Conservation (phyloP, 2,888 invertebrate genomes). For the Theristus sp. region DNA sequence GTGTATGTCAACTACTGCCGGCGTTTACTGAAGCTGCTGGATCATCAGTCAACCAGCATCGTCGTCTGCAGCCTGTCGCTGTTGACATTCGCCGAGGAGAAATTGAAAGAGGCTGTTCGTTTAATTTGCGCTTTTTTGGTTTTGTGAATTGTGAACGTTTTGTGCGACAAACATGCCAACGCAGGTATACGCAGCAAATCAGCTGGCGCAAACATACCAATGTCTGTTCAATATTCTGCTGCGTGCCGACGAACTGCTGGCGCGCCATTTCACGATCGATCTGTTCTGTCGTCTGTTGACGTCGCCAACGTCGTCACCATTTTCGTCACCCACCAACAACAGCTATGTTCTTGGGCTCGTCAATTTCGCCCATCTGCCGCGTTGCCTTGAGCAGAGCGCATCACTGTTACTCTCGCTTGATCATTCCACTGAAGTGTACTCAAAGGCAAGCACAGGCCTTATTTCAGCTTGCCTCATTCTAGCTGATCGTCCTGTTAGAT, state of each 20-base stretch:
- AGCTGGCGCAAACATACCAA: slow-evolving; percentile 26
- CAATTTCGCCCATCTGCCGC: background rate
- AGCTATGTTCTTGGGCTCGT: background rate
- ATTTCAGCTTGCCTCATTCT: too few relatives aligned
- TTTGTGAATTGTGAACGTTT: too few relatives aligned
- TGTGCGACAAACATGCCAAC: background rate
- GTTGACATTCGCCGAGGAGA: slow-evolving; percentile 19
- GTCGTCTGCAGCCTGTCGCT: slow-evolving; percentile 20
- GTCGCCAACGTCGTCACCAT: background rate
- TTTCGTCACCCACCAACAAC: background rate
- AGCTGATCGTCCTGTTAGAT: too few relatives aligned
- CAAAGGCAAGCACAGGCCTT: too few relatives aligned
- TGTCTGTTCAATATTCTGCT: slow-evolving; percentile 27
- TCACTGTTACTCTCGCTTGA: background rate
- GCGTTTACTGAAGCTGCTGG: slow-evolving; percentile 14
- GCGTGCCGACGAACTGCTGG: slow-evolving; percentile 18
- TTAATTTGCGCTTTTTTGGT: too few relatives aligned
- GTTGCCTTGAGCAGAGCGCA: background rate
- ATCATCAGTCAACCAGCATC: slow-evolving; percentile 16
- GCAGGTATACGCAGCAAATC: slow-evolving; percentile 9
- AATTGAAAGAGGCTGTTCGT: slow-evolving; percentile 16
- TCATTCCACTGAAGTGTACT: background rate
- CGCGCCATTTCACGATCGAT: slow-evolving; percentile 25
- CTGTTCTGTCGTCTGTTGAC: slow-evolving; percentile 23
- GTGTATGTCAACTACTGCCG: slow-evolving; percentile 14